Evolutionary conservation across 2,797 vertebrate genomes (phyloP), one percentile per base, ranked within the genome.

Genomic region (Threskiornis aethiopicus): DNA sequence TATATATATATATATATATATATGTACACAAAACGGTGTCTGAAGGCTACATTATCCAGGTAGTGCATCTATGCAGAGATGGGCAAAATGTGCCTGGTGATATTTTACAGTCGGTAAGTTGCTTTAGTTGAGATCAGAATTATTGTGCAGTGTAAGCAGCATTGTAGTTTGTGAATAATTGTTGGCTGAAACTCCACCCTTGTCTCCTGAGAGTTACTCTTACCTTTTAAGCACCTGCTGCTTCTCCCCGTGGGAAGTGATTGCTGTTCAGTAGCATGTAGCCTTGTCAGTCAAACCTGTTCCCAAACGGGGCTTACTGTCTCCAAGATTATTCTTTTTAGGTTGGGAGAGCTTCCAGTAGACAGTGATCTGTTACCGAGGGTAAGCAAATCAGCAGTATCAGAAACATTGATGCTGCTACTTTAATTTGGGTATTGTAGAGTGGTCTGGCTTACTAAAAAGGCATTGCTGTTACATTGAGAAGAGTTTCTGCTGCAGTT

Each of bases 201-300:
- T 85, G 86, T 64, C 71, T 94, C 39, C 67, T 47, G 52, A 52
- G 91, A 92, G 81, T 87, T 80, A 31, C 69, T 96, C 49, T 89
- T 84, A 41, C 73, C 77, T 92, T 91, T 90, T 84, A 70, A 86
- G 88, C 78, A 71, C 78, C 78, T 51, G 49, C 75, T 51, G 37
- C 70, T 55, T 65, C n/a, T 85, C 80, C 67, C 67, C 0, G 2
- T 92, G 84, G 83, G 86, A 93, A n/a, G 51, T 18, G 64, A 42
- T 87, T 90, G 41, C 52, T 73, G 62, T 76, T 83, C 7, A 15
- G 52, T 51, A 57, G 26, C n/a, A 33, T 75, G 51, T 42, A 81
- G 57, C 29, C 70, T 82, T 84, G 64, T 94, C 73, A 80, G 84
- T 91, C 81, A 91, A 51, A 87, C 84, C 67, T 84, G 75, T 77